Conservation (phyloP, 64 coral and sea anemone species). For the Montipora capricornis region DNA sequence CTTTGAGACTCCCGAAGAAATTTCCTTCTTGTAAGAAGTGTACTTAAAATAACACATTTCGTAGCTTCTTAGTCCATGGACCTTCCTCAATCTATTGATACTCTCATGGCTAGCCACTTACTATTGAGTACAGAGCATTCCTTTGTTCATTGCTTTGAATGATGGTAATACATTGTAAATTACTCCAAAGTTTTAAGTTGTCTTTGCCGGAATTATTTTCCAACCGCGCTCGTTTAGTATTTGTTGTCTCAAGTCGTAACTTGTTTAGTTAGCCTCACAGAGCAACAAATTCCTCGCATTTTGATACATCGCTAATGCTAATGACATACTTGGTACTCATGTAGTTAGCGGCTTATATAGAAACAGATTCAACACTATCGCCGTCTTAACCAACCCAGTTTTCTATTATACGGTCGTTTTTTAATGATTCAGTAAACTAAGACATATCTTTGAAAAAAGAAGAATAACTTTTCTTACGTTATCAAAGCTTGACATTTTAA, state of each 20-base stretch:
- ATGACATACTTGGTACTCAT: not conserved
- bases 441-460: not conserved
- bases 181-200: not conserved
- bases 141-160: no score
- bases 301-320: not conserved
- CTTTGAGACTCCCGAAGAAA: no score
- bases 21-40: no score
- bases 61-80: no score
- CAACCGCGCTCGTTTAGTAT: not conserved
- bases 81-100: no score
- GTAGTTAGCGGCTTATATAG: not conserved
- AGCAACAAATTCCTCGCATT: constrained; percentile 17
- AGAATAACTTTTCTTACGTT: constrained; percentile 25
- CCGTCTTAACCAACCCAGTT: no score
- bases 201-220: not conserved
- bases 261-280: constrained; percentile 36
- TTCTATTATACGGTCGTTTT: no score
- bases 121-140: not conserved
- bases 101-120: not conserved
- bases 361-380: no score
- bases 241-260: not conserved
- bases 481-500: constrained; percentile 5
- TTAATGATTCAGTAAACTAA: no score
- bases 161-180: not conserved
- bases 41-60: no score